These are phyloP conservation scores for Drosophila ironensis DNA, from an alignment of 1,140 invertebrate species.

Conservation along the genomic window DNA sequence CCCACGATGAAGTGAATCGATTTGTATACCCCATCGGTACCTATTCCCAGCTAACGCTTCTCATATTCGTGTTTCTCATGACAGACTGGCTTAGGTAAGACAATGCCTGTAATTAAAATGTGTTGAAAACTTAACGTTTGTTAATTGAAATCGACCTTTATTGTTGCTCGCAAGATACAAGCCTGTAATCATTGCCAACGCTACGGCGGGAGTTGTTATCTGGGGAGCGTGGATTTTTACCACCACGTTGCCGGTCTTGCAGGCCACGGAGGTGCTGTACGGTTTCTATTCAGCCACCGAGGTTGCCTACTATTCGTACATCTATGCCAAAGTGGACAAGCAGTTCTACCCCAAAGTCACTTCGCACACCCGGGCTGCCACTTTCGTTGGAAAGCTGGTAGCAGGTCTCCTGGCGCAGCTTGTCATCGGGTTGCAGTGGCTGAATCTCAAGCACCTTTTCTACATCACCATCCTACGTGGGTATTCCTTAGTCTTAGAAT, in stretches of 20 bases:
- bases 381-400: slow-evolving; percentile 86
- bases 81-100: slow-evolving; percentile 88
- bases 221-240: slow-evolving; percentile 89
- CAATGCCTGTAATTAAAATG: neutral
- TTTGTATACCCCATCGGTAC: slow-evolving; percentile 90
- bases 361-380: slow-evolving; percentile 87
- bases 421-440: slow-evolving; percentile 84
- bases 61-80: slow-evolving; percentile 89
- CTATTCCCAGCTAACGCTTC: slow-evolving; percentile 88
- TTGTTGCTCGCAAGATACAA: slow-evolving; percentile 86
- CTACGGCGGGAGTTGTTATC: slow-evolving; percentile 86
- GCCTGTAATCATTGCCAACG: slow-evolving; percentile 90
- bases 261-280: slow-evolving; percentile 87
- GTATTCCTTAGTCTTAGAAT: too few relatives aligned
- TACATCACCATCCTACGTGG: slow-evolving; percentile 86
- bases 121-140: too few relatives aligned
- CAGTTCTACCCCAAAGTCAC: slow-evolving; percentile 89
- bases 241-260: slow-evolving; percentile 84
- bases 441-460: slow-evolving; percentile 87
- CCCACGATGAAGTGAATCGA: slow-evolving; percentile 81
- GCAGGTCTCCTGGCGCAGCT: slow-evolving; percentile 86
- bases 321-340: slow-evolving; percentile 93
- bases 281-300: slow-evolving; percentile 93
- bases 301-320: slow-evolving; percentile 95
- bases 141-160: too few relatives aligned